Evolutionary conservation across 2,888 invertebrate species (phyloP), one percentile per base, ranked within the genome.

Genomic region (Stenodera caucasica): DNA sequence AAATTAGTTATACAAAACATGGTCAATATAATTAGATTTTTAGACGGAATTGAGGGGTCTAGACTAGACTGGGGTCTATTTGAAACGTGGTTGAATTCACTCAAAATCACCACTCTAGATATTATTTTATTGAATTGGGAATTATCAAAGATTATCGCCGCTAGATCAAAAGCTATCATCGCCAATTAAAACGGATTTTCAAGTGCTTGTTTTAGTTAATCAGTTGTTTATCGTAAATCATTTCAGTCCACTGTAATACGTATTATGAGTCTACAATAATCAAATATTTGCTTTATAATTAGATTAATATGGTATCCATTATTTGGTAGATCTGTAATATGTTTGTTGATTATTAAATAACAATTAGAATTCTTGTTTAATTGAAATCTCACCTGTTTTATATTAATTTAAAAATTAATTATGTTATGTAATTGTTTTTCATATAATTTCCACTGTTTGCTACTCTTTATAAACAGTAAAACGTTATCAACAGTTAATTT

Each of bases 381-480:
- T n/a, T n/a, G 53, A 53, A 64, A 67, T 61, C 63, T 67, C 11
- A 63, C 59, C 55, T 66, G 66, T 57, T 66, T 66, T n/a, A n/a
- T n/a, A n/a, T n/a, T n/a, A n/a, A n/a, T n/a, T n/a, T n/a, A n/a
- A n/a, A n/a, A n/a, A n/a, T 45, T 58, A 23, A 53, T 59, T 61
- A 57, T 58, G 58, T 68, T 68, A 68, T 62, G 64, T 65, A 68
- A 68, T 58, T 64, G 33, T 61, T 64, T 65, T 40, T 66, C 61
- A 58, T 55, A 64, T 58, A 65, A 67, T 68, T 66, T 68, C 63
- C 63, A 65, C 58, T 70, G 66, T 68, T 70, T 65, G 60, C 67
- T 55, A 50, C 64, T 61, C 57, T 65, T 66, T 60, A 59, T 59
- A 63, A 55, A 60, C 63, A 63, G 50, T 67, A 66, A 70, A 67